These are phyloP conservation scores for Chirona hameri DNA, from an alignment of 2,888 invertebrate genomes.

Conservation along the genomic window DNA sequence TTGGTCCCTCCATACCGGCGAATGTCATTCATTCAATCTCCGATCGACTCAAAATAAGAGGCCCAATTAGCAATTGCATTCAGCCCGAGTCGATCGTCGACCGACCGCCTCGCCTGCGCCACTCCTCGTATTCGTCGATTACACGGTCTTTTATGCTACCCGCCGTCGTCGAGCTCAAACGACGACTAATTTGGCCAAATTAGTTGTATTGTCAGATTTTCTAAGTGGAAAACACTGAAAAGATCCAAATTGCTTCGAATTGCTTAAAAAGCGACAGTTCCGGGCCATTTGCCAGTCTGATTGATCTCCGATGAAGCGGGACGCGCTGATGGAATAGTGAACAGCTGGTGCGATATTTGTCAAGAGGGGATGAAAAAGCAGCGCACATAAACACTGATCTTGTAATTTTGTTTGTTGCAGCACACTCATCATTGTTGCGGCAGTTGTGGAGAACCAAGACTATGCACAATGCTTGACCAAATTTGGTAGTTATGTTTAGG, in stretches of 20 bases:
- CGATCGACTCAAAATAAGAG: background rate
- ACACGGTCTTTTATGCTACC: background rate
- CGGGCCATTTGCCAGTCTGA: background rate
- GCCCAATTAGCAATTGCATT: background rate
- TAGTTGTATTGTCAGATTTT: constrained; percentile 7
- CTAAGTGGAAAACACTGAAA: constrained; percentile 7
- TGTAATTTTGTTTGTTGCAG: no score
- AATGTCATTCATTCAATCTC: background rate
- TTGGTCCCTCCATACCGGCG: no score
- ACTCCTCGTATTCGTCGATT: background rate
- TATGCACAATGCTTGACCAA: no score
- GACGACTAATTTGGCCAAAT: background rate
- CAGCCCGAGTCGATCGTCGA: background rate
- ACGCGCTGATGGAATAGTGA: background rate
- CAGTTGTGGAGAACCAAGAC: no score
- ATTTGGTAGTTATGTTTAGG: no score
- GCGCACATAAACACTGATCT: no score
- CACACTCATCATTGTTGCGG: no score
- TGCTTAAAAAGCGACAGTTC: background rate
- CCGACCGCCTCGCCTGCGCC: background rate
- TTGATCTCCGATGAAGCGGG: background rate
- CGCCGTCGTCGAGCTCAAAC: background rate
- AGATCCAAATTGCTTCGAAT: background rate
- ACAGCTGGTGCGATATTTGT: background rate
- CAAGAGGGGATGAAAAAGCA: background rate